Base-by-base conservation (phyloP, 1,140 invertebrate genomes). In the Halyomorpha halys region DNA sequence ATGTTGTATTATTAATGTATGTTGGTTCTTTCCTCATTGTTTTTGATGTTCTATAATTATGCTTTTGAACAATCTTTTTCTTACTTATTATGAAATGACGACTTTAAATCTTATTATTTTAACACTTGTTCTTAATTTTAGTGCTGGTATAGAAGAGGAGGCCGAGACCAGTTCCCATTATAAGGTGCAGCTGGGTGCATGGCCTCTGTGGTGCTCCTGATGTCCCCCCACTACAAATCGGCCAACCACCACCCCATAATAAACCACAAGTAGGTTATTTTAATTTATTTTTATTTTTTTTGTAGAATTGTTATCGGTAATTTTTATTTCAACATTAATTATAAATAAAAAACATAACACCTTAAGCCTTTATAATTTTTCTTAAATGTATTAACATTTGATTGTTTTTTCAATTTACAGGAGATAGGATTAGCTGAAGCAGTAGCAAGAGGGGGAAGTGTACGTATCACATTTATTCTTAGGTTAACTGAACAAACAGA, bases 171-270 rank as follows among this genome's bases (percentile, higher is more conserved):
- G 30, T 59, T 59, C 64, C 64, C 83, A 82, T 73, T 91, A 84
- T 76, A 87, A 83, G 82, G 87, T 92, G 82, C 87, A 86, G 85
- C 89, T 96, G 86, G 92, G 92, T 79, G 86, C 91, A 82, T 93
- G 92, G 91, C 93, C 93, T 94, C 91, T 86, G 91, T 94, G 89
- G 90, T 90, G 86, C 81, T 90, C 88, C 91, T 94, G 91, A 91
- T 90, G 89, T 80, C 79, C 87, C 88, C 86, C 86, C 86, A 81
- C 25, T 53, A 21, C 62, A 63, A 63, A 53, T 54, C 45, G 62
- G 82, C 84, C 83, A 83, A 81, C 77, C 70, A 73, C 70, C 72
- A 76, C 66, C 67, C 25, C 76, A 59, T 76, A 81, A 77, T 80
- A 81, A 83, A 85, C 84, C 62, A 51, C 44, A 61, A 39, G 25